Base-by-base conservation (phyloP, 2,113 vertebrate genomes). In the Aldabrachelys gigantea region DNA sequence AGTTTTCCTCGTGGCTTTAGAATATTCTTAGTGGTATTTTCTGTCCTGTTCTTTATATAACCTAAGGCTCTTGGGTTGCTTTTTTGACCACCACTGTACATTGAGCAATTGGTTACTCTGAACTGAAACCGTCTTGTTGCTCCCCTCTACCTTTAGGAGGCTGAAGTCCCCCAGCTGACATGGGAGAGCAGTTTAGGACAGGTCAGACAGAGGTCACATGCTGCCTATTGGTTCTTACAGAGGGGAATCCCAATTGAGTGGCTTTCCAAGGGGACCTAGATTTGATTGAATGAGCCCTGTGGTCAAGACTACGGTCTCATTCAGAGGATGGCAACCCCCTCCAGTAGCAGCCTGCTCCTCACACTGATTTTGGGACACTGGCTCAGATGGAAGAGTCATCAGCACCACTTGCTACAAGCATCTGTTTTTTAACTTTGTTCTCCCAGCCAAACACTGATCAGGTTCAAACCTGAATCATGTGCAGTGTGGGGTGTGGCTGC, bases 91-190 rank as follows among this genome's bases (percentile, higher is more conserved):
- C 65, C 96, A 62, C 38, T 22, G 82, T 90, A 84, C 29, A 44
- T 27, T 90, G 89, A 49, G 56, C 56, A 57, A 9, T 57, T 80
- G 79, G 41, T 80, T 94, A 92, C 75, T 90, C 84, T 89, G 89
- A 92, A 49, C 21, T 93, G 84, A 96, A 96, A 90, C n/a, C 17
- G 86, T 90, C 94, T 94, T 52, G 90, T 87, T 88, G 92, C 91
- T 49, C 85, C 85, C 41, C 56, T 95, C 85, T 94, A 87, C 22
- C 80, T 95, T 88, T 54, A 27, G 92, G 52, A 86, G 91, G 31
- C 89, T 92, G 84, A 94, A 95, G 84, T 84, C 56, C 62, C 62
- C 35, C 31, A 35, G 89, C 25, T 11, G 29, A 96, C 13, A 59
- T 89, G 84, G 80, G 76, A 94, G 76, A 88, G 89, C 31, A 91